Evolutionary conservation across 2,797 vertebrate species (phyloP), one percentile per base, ranked within the genome.

Genomic region (Melanotaenia parkinsoni): DNA sequence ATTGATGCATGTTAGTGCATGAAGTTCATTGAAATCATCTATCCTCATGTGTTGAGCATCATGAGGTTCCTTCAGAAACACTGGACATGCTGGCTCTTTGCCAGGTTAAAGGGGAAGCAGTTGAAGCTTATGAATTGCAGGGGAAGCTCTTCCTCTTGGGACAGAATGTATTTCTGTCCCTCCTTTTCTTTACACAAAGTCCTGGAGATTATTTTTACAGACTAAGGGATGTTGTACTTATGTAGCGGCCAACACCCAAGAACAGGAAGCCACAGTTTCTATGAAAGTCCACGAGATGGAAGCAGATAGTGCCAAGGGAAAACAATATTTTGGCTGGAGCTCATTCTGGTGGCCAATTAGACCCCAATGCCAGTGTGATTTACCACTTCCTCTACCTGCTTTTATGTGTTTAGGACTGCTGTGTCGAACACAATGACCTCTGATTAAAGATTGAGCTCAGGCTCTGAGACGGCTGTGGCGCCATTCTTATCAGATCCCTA

Each of bases 261-360:
- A 95, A 96, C 95, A 97, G 97, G 96, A 99, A 99, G 95, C 91
- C 89, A 85, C 92, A 89, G 91, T 94, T 96, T 94, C 94, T 95
- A 93, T 94, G 92, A 95, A 94, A 95, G 94, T 94, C 94, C 92
- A 92, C 93, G 91, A 95, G 95, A 95, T 95, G 92, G 94, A 96
- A 96, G 94, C 91, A 95, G 95, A 96, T 96, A 95, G 92, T 61
- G 79, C 90, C 93, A 77, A 84, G 95, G 91, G 90, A 91, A 91
- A 94, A 92, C 88, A 93, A 94, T 94, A 89, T 93, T 91, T 92
- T 88, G 92, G 81, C 92, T 81, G n/a, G 87, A 92, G 87, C 90
- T 94, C 84, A 83, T 93, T 90, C 90, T 92, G 93, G 89, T 83
- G 86, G 83, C 86, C 93, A 93, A 92, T 93, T 94, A 86, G 88